Evolutionary conservation across 2,888 invertebrate species (phyloP).

Genomic region (Drosophila koepferae): DNA sequence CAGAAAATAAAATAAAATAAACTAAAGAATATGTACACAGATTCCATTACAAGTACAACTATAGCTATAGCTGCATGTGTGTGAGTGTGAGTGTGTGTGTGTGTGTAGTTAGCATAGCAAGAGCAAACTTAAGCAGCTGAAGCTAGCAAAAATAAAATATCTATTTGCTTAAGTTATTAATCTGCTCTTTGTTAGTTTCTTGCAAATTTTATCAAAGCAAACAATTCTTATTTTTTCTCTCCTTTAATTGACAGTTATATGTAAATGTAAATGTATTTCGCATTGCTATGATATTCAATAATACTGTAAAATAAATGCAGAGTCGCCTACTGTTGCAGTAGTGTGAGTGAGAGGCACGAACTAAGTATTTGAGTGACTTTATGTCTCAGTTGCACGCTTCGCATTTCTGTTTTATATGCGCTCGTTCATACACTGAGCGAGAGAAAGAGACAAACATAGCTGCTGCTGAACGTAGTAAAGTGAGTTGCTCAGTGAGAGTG

Average conservation of each 20-base stretch:
- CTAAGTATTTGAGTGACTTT: no score
- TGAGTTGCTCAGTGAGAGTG: background rate
- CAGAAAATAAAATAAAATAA: background rate
- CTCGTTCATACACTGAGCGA: background rate
- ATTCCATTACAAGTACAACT: constrained; percentile 4
- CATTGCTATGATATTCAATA: background rate
- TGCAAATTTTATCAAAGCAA: background rate
- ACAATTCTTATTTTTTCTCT: background rate
- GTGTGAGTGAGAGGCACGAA: background rate
- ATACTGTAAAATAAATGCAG: background rate
- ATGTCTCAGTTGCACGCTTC: no score
- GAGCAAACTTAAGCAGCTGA: constrained; percentile 2
- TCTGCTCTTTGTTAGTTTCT: background rate
- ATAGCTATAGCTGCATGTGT: background rate
- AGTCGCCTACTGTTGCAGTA: background rate
- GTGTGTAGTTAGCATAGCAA: background rate
- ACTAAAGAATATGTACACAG: background rate
- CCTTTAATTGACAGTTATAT: background rate
- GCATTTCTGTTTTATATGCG: no score
- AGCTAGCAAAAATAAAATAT: background rate
- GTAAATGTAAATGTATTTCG: background rate
- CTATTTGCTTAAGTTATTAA: background rate
- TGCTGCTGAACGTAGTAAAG: background rate
- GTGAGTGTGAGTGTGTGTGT: background rate
- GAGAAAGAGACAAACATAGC: background rate